phyloP scores from a whole-genome alignment of 2,797 vertebrate species.

The Peromyscus nudipes region DNA sequence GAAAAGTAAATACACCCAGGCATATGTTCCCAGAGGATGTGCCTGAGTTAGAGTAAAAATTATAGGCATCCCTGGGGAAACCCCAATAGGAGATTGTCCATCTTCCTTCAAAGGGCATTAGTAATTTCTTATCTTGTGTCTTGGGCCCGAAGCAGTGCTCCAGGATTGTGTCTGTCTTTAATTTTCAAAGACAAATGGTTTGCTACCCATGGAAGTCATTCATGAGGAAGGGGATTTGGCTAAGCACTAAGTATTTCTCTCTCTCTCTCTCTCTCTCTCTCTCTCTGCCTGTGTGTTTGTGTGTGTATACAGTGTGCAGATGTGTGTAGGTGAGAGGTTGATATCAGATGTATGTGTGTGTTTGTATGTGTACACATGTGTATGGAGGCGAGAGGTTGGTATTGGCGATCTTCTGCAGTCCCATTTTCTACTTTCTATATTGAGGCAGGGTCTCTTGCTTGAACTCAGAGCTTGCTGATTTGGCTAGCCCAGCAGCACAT shows the following conservation, averaged over 20 bases:
- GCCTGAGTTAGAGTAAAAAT: constrained; percentile 53
- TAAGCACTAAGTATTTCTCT: no score
- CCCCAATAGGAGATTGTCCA: neutral
- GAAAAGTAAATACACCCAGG: constrained; percentile 42
- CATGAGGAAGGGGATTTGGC: neutral
- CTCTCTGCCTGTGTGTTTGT: neutral
- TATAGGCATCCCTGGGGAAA: constrained; percentile 33
- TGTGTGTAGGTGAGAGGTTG: neutral
- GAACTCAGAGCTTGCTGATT: neutral
- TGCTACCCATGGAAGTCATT: constrained; percentile 6
- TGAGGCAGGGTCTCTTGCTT: neutral
- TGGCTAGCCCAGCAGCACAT: neutral
- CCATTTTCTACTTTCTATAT: neutral
- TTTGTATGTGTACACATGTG: neutral
- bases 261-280: neutral
- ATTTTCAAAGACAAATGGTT: constrained; percentile 9
- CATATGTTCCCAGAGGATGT: constrained; percentile 59
- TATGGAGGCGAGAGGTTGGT: neutral
- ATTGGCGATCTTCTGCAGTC: neutral
- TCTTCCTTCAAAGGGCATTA: neutral
- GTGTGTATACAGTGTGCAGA: neutral
- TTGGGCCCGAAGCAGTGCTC: neutral
- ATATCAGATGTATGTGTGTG: neutral
- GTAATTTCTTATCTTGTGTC: constrained; percentile 8
- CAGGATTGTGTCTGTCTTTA: neutral